These are phyloP conservation scores for Varanus salvator DNA, from an alignment of 2,113 vertebrate genomes.

Conservation along the genomic window DNA sequence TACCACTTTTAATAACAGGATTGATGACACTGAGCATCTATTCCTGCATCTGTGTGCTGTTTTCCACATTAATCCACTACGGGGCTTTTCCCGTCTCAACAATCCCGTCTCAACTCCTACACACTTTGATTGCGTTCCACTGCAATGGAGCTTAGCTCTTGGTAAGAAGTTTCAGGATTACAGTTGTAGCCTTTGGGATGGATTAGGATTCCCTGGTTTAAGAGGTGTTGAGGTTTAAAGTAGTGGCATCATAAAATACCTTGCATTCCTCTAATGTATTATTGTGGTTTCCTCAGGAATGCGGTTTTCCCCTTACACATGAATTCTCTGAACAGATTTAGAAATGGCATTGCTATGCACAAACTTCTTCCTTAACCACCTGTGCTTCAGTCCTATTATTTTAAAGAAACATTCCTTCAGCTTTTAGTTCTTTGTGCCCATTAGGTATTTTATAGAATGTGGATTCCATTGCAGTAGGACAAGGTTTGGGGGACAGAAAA, in stretches of 20 bases:
- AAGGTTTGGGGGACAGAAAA: not conserved
- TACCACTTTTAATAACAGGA: not conserved
- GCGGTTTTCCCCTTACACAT: not conserved
- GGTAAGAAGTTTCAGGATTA: not conserved
- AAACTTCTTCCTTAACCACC: not conserved
- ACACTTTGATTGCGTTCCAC: not conserved
- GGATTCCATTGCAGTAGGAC: not conserved
- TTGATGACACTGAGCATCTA: not conserved
- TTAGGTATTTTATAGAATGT: not conserved
- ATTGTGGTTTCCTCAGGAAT: not conserved
- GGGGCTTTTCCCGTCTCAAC: not conserved
- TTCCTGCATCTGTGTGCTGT: not conserved
- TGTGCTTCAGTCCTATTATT: not conserved
- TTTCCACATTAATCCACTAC: not conserved
- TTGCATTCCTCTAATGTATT: not conserved
- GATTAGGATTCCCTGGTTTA: slow-evolving; percentile 5
- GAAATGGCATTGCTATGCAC: not conserved
- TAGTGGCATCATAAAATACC: not conserved
- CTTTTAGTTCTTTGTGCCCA: not conserved
- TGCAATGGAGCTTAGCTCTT: not conserved
- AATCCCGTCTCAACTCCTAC: not conserved
- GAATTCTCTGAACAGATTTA: slow-evolving; percentile 38
- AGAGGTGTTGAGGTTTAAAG: fast-evolving
- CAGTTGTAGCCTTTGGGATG: not conserved
- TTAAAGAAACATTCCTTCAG: not conserved